Evolutionary conservation across 2,797 vertebrate species (phyloP), one percentile per base, ranked within the genome.

Genomic region (Glyptemys insculpta): DNA sequence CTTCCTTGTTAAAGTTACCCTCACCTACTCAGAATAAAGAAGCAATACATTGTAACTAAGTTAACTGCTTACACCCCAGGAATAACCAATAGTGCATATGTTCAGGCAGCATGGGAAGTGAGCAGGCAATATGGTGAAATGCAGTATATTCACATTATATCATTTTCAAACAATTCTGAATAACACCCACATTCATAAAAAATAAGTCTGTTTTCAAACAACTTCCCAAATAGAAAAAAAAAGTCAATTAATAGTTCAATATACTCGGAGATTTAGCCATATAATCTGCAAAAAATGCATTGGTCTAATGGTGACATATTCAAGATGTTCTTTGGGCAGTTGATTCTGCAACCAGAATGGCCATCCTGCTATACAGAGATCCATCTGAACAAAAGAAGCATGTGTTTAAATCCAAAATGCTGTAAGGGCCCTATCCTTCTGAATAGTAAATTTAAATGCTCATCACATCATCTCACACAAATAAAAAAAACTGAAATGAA

Each of bases 401-500:
- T 29, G 23, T 1, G 2, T 80, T 29, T 92, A 80, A 88, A 95
- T 31, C 0, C 49, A 47, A 18, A 79, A 34, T 2, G 1, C 25
- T 76, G 8, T 88, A 15, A 91, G 87, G 91, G 79, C 76, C 1
- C 31, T 91, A 23, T 5, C n/a, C 90, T 10, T 25, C 68, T 50
- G 14, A 62, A 94, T 54, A 83, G 23, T 7, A 27, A 10, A 1
- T 54, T 78, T 93, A 4, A 83, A 8, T 68, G 31, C 3, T 6
- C 2, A 14, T 81, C 49, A 23, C 25, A 80, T 12, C 14, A 62
- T 87, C 92, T 86, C 47, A 8, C n/a, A 12, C 6, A 81, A 78
- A 34, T 65, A 76, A 90, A 93, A 92, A 31, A 57, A 4, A 54
- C 53, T 87, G 80, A 93, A 95, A 49, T 86, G 54, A 85, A 82